phyloP scores from a whole-genome alignment of 2,113 vertebrate species.

The Galemys pyrenaicus region DNA sequence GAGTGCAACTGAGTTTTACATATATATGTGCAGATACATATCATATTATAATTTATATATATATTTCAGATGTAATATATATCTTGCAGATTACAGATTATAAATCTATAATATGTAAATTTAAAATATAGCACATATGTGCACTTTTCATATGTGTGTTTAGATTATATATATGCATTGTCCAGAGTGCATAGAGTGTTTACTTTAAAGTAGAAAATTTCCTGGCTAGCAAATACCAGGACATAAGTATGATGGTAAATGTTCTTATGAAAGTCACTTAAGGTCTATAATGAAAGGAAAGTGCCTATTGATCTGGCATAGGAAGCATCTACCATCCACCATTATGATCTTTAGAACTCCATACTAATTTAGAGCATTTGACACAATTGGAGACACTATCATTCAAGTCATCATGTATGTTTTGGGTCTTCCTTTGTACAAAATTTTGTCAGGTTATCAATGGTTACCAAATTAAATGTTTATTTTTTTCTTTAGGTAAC shows the following conservation, averaged over 20 bases:
- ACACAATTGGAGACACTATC: too few relatives aligned
- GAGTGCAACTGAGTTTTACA: background rate
- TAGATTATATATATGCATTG: background rate
- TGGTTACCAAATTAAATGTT: background rate
- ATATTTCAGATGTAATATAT: background rate
- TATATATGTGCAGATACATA: background rate
- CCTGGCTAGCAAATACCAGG: background rate
- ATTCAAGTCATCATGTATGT: background rate
- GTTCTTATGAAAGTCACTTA: background rate
- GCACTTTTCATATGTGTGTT: background rate
- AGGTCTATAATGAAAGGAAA: background rate
- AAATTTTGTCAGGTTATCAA: background rate
- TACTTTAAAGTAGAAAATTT: background rate
- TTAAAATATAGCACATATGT: background rate
- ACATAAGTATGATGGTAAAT: background rate
- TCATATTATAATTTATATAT: background rate
- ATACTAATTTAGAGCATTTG: background rate
- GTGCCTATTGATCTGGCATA: background rate
- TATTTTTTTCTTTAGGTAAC: background rate
- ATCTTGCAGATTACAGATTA: background rate
- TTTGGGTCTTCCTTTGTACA: background rate
- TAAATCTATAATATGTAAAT: background rate
- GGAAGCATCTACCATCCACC: background rate
- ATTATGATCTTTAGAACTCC: background rate
- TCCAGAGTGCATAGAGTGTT: background rate